Evolutionary conservation across 2,888 invertebrate species (phyloP), one percentile per base, ranked within the genome.

Genomic region (Agrypnus murinus): DNA sequence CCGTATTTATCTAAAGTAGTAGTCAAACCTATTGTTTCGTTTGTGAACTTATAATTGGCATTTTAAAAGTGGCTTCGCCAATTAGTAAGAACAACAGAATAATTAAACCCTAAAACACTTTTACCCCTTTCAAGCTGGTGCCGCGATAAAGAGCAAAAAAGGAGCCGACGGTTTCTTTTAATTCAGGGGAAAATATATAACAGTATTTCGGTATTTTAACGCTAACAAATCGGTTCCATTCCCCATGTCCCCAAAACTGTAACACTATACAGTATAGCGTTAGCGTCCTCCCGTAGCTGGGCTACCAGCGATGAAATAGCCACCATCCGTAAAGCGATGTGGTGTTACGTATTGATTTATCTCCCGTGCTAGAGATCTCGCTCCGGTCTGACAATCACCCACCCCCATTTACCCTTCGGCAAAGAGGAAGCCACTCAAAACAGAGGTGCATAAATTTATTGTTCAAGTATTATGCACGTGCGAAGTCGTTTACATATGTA

Each of bases 331-430:
- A 78, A 79, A 79, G 80, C 76, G 79, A 77, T 75, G 80, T 77
- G 76, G 77, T 78, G 78, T 79, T 79, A 71, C 60, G 79, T 81
- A 81, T 81, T 81, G 81, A 81, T 81, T 81, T 81, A 81, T 81
- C 79, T 79, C 74, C 75, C 73, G 77, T 77, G 74, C 73, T 73
- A 74, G 77, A 79, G 77, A 78, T 79, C 75, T 76, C 76, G 64
- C 74, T 72, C 73, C 70, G 71, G 65, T 75, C 73, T 73, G 75
- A 75, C 74, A 74, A 77, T 76, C 77, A 74, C 72, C 71, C 77
- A 75, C 76, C 73, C 75, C 76, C 73, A 69, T 75, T 74, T 75
- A 72, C 75, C 78, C 76, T 72, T 71, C 62, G 70, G 77, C 77
- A 72, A 71, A 71, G 74, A 77, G 77, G 78, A 79, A 80, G 79